A percentile compares a stretch with the other conserved stretches of the same genome.
Conservation (phyloP, 2,113 vertebrate species). For the Geococcyx californianus region DNA sequence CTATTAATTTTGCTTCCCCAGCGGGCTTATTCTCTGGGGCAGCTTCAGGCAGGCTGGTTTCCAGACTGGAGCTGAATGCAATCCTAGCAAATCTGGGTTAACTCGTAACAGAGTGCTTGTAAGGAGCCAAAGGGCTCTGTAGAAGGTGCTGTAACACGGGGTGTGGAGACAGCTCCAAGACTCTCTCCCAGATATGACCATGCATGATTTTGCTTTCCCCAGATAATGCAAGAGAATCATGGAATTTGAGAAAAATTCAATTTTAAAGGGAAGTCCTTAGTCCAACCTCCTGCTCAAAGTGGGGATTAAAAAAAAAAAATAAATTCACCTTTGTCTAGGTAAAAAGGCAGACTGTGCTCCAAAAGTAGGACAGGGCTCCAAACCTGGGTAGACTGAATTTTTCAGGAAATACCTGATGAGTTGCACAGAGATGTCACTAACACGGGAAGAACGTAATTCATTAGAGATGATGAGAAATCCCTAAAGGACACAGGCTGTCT, state of each 20-base stretch:
- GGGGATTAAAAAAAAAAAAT: background rate
- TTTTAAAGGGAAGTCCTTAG: background rate
- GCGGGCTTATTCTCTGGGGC: background rate
- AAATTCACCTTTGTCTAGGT: background rate
- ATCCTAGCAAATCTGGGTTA: background rate
- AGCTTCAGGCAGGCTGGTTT: background rate
- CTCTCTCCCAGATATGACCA: background rate
- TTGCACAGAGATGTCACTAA: background rate
- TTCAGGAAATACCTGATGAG: background rate
- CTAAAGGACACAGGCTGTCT: background rate
- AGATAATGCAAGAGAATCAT: background rate
- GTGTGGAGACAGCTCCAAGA: background rate
- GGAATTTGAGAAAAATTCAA: background rate
- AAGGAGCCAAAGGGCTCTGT: background rate
- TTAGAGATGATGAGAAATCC: conserved; percentile 1
- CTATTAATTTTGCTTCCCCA: background rate
- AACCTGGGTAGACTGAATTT: background rate
- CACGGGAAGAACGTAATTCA: background rate
- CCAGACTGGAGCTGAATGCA: background rate
- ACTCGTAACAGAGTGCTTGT: background rate
- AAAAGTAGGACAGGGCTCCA: background rate
- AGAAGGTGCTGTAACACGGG: background rate
- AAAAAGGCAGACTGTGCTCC: background rate
- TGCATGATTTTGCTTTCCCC: background rate
- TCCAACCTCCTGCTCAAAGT: background rate